Evolutionary conservation across 35 echinoderm and acorn worm genomes (phyloP), one percentile per base, ranked within the genome.

Genomic region (Diadema setosum): DNA sequence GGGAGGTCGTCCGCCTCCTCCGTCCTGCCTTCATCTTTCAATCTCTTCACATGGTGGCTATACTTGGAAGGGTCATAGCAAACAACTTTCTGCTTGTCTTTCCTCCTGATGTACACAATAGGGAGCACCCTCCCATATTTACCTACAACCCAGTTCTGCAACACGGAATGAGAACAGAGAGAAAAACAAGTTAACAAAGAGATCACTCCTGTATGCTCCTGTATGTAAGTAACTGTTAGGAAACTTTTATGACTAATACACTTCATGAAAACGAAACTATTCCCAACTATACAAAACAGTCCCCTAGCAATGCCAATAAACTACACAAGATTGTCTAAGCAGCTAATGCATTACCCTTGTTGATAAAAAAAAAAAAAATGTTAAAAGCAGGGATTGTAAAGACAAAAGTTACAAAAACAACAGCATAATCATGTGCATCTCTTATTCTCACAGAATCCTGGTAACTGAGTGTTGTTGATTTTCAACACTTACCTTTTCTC

Each of bases 91-190:
- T 82, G 82, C 44, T 94, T 98, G 32, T 93, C 92, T 84, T 81
- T 93, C 27, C 91, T 78, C 33, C 91, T 70, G 35, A 98, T 46
- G 91, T 98, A 90, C 17, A 98, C 81, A 25, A 98, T 86, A 18
- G 95, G 95, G 18, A 98, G 24, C 18, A 98, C 95, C 39, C 91
- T 78, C 3, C 95, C 95, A 89, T 85, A 98, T 56, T 94, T 98
- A 30, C 91, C 85, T 42, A 98, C 95, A 26, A 94, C 52, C 91
- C 92, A 98, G 85, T 94, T 98, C 95, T 98, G 91, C 52, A 35
- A 1, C 30, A 12, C 30, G 37, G 43, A 67, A 16, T 7, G 24
- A 65, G 81, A 26, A 83, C 86, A 65, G 35, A 52, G 57, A 82
- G 0, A 50, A 30, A 55, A 42, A 32, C 25, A 37, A 80, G 42